Conservation (phyloP, 2,797 vertebrate genomes). For the Distichodus sexfasciatus region DNA sequence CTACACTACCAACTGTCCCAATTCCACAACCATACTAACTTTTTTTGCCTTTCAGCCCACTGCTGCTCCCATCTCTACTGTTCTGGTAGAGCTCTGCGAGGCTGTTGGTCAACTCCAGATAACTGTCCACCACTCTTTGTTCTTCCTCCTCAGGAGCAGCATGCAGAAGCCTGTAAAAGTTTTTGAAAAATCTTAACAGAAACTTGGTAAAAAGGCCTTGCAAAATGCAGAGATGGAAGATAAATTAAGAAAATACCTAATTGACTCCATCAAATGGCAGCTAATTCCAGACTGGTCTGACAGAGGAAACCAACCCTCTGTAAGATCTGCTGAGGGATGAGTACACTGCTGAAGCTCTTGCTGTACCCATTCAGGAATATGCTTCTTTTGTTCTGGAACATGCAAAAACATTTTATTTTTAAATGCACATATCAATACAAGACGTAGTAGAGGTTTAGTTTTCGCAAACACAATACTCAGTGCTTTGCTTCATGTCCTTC, state of each 20-base stretch:
- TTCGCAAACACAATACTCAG: no score
- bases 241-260: conserved; percentile 74
- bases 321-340: conserved; percentile 56
- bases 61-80: conserved; percentile 61
- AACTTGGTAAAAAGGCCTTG: neutral
- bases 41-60: conserved; percentile 70
- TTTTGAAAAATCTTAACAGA: neutral
- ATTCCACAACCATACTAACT: conserved; percentile 64
- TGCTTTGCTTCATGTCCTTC: no score
- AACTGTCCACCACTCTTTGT: conserved; percentile 57
- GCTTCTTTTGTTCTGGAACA: conserved; percentile 47
- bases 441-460: neutral
- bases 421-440: no score
- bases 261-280: conserved; percentile 87
- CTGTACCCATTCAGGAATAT: conserved; percentile 83
- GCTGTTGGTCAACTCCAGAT: conserved; percentile 74
- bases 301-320: conserved; percentile 85
- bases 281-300: conserved; percentile 86
- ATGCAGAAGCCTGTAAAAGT: conserved; percentile 76
- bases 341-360: conserved; percentile 72
- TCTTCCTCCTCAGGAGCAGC: conserved; percentile 65
- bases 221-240: neutral
- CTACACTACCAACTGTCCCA: neutral
- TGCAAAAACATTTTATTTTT: no score
- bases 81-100: conserved; percentile 86